A percentile compares a stretch with the other conserved stretches of the same genome.
Evolutionary conservation across 2,888 invertebrate species (phyloP).

Genomic region (Andrena minutula): DNA sequence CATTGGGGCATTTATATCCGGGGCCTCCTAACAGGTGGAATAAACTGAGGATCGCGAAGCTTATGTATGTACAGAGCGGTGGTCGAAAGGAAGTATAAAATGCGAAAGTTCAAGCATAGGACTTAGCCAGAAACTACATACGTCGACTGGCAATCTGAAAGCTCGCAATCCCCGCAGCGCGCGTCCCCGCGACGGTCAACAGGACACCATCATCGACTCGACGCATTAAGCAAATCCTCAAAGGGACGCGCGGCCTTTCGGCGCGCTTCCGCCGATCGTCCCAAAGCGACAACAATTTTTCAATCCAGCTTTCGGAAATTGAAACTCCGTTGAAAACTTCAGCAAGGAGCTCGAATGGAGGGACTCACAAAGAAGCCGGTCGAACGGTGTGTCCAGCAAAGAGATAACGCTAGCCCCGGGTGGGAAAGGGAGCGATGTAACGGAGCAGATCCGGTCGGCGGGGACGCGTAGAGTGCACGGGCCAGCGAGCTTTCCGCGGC

Average conservation of each 20-base stretch:
- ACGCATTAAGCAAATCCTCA: slow-evolving; percentile 46
- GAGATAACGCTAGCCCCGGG: slow-evolving; percentile 36
- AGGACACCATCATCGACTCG: background rate
- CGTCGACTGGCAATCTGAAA: no score
- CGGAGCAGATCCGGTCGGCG: no score
- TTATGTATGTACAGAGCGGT: no score
- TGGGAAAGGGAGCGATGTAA: background rate
- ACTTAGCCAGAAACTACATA: no score
- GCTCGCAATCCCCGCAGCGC: background rate
- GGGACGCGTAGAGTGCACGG: background rate
- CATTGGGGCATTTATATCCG: no score
- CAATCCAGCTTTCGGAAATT: slow-evolving; percentile 44
- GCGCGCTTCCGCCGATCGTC: background rate
- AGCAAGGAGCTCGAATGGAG: background rate
- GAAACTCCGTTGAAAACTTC: slow-evolving; percentile 25
- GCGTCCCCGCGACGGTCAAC: background rate
- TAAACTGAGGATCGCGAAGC: no score
- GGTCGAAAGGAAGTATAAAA: no score
- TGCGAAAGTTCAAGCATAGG: no score
- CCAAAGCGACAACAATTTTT: slow-evolving; percentile 55
- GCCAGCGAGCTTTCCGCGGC: slow-evolving; percentile 22
- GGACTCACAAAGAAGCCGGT: slow-evolving; percentile 31
- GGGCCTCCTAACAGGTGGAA: no score
- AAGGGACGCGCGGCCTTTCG: slow-evolving; percentile 6
- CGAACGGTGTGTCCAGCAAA: slow-evolving; percentile 39